phyloP scores from a whole-genome alignment of 2,797 vertebrate species.

The Rhinatrema bivittatum region DNA sequence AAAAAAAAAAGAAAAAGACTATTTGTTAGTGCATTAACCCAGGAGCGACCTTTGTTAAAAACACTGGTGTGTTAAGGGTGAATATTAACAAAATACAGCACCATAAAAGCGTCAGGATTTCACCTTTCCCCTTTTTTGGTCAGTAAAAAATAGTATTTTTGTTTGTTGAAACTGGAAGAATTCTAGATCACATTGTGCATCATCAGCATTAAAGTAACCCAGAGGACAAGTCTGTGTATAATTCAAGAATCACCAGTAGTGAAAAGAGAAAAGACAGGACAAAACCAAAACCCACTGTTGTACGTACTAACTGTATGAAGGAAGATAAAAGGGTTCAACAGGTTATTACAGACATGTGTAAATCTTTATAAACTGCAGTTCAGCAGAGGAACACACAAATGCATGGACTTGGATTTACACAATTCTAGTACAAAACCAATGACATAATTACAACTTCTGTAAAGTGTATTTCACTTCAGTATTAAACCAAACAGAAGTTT shows the following conservation, averaged over 20 bases:
- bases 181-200: slow-evolving; percentile 32
- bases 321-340: slow-evolving; percentile 35
- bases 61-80: slow-evolving; percentile 43
- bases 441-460: slow-evolving; percentile 53
- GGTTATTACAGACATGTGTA: slow-evolving; percentile 54
- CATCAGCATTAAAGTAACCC: slow-evolving; percentile 52
- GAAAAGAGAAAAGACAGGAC: slow-evolving; percentile 32
- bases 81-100: slow-evolving; percentile 51
- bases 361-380: slow-evolving; percentile 50
- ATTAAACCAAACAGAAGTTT: slow-evolving; percentile 54
- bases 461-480: slow-evolving; percentile 56
- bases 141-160: slow-evolving; percentile 58
- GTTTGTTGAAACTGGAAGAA: slow-evolving; percentile 56
- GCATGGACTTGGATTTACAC: slow-evolving; percentile 55
- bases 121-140: slow-evolving; percentile 43
- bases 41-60: slow-evolving; percentile 36
- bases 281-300: slow-evolving; percentile 25
- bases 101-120: slow-evolving; percentile 47
- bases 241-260: slow-evolving; percentile 55
- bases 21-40: slow-evolving; percentile 33
- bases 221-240: slow-evolving; percentile 57
- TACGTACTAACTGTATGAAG: too few relatives aligned
- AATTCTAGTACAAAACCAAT: slow-evolving; percentile 45
- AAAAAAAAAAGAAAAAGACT: slow-evolving; percentile 32
- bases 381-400: slow-evolving; percentile 49